Conservation (phyloP, 2,113 vertebrate genomes). For the Passer montanus region DNA sequence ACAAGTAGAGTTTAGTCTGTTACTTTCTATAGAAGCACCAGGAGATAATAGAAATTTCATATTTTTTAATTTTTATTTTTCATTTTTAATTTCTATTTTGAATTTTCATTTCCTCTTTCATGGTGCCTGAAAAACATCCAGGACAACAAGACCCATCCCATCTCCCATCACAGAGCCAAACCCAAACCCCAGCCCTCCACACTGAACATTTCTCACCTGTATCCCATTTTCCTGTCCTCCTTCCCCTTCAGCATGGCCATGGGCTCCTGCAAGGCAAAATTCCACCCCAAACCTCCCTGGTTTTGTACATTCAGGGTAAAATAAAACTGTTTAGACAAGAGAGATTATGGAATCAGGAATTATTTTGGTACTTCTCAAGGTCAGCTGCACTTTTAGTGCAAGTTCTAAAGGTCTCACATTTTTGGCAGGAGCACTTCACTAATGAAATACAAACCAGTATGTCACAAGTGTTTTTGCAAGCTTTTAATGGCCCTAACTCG, state of each 20-base stretch:
- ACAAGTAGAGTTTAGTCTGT: not conserved
- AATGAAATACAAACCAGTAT: not conserved
- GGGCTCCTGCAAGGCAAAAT: not conserved
- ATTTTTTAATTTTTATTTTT: not conserved
- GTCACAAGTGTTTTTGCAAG: slow-evolving; percentile 2
- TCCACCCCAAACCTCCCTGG: not conserved
- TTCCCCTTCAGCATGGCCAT: rapidly evolving
- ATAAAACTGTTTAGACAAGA: not conserved
- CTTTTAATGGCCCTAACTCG: slow-evolving; percentile 17
- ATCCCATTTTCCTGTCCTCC: not conserved
- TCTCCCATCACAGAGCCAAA: not conserved
- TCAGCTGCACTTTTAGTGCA: slow-evolving; percentile 6
- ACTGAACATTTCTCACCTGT: not conserved
- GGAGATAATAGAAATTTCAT: not conserved
- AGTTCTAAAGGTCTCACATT: not conserved
- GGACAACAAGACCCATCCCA: not conserved
- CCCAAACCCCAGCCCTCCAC: not conserved
- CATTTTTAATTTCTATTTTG: not conserved
- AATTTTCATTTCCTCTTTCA: not conserved
- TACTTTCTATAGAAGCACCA: not conserved
- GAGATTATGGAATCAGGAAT: not conserved
- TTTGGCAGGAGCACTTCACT: slow-evolving; percentile 22
- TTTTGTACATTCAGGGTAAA: not conserved
- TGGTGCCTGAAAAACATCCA: not conserved
- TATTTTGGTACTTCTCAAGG: slow-evolving; percentile 2